Evolutionary conservation across 1,140 invertebrate species (phyloP), one percentile per base, ranked within the genome.

Genomic region (Zaprionus taronus): DNA sequence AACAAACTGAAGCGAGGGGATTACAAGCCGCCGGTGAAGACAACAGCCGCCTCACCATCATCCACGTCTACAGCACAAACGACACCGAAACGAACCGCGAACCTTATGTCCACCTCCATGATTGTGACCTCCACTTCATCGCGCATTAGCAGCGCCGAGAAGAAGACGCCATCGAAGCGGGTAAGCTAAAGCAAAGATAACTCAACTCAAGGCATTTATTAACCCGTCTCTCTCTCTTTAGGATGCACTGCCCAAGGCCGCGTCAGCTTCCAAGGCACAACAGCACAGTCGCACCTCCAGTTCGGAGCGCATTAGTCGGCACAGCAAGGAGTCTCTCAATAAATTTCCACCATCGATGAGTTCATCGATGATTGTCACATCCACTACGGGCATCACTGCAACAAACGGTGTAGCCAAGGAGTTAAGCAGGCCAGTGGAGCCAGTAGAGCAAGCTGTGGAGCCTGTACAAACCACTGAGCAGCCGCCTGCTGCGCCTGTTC

Each of bases 151-250:
- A 92, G 94, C 90, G 77, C 81, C 91, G 80, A 94, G 92, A 86
- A 93, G 93, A 93, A 94, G 93, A 93, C 94, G 89, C 94, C 94
- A 92, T 92, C 92, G 76, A 93, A 93, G 91, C 93, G 94, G 93
- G 94, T 94, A 93, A 83, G 91, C 92, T 28, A 84, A 93, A 60
- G 91, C 15, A 44, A 2, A n/a, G 14, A 51, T 26, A 24, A 17
- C 7, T 2, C 2, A 17, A 11, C 41, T n/a, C n/a, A n/a, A n/a
- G n/a, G n/a, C n/a, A n/a, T n/a, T n/a, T n/a, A n/a, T n/a, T n/a
- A n/a, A n/a, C n/a, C n/a, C n/a, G n/a, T n/a, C 31, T 9, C 31
- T 49, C 11, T 44, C 41, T 47, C 12, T 36, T 28, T 5, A 92
- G 91, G 91, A 92, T 57, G 63, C 83, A n/a, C 31, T 62, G 66